Conservation (phyloP, 2,113 vertebrate species). For the Semnornis frantzii region DNA sequence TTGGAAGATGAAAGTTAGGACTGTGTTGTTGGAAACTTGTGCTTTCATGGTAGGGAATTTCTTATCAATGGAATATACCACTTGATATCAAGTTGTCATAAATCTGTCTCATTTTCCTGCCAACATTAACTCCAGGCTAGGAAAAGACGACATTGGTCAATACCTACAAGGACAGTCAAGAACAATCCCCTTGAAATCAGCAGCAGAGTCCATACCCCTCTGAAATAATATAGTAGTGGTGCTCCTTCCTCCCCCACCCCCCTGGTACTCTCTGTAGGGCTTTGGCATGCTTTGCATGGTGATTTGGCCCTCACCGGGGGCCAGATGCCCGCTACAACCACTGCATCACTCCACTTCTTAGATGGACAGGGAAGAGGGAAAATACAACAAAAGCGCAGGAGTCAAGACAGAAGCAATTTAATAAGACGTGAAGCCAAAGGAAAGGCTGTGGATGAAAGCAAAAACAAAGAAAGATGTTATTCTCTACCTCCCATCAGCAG, state of each 20-base stretch:
- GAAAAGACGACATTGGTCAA: neutral
- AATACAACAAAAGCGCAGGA: too few species aligned
- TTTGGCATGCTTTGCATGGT: neutral
- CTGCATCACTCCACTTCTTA: too few species aligned
- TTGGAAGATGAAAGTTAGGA: neutral
- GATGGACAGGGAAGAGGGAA: too few species aligned
- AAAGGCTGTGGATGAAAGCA: too few species aligned
- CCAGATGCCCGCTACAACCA: too few species aligned
- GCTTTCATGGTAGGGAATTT: neutral
- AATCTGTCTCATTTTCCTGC: neutral
- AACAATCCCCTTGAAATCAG: neutral
- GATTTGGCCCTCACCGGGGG: too few species aligned
- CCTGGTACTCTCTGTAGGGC: neutral
- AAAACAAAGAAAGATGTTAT: too few species aligned
- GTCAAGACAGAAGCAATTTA: too few species aligned
- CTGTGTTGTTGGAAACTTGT: neutral
- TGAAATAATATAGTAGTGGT: rapidly evolving
- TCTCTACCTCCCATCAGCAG: too few species aligned
- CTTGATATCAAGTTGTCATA: neutral
- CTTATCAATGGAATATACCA: neutral
- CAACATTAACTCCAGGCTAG: neutral
- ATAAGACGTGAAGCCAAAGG: too few species aligned
- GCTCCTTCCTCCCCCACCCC: rapidly evolving
- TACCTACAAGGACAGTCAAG: neutral
- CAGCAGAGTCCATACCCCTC: neutral